Base-by-base conservation (phyloP, 1,140 invertebrate species). In the Wiebesia pumilae region DNA sequence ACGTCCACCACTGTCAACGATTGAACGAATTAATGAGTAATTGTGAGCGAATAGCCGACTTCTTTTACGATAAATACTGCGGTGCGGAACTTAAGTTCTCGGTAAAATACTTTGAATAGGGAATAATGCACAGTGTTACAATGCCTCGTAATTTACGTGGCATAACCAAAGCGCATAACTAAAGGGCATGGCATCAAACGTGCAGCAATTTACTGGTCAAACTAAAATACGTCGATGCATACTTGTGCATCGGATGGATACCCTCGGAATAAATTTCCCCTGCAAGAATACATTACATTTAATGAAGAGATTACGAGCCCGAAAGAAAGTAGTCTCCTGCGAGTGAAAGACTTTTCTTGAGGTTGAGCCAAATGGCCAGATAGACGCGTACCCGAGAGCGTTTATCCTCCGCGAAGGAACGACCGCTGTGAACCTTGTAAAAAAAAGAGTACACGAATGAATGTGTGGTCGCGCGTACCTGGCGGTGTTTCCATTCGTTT, bases 271-370 rank as follows among this genome's bases (percentile, higher is more conserved):
- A 51, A 51, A 78, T 78, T 78, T 78, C 43, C 12, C 54, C 24
- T 10, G 78, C 30, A 16, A 19, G n/a, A 80, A 24, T 30, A 9
- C 62, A 51, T n/a, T 43, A 43, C 10, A n/a, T 9, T 51, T 75
- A 27, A 21, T 0, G 3, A 75, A 75, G 4, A 75, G 43, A 75
- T 40, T 24, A 75, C 7, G 21, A 33, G 19, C 14, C 27, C 19
- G 27, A 16, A 47, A n/a, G 27, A 47, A 0, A 58, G 38, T 47
- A 54, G 51, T 80, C 16, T 80, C n/a, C 33, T 27, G 7, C 21
- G 24, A 79, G 47, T 35, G 40, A 80, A 80, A 80, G 54, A 38
- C 33, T 80, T 80, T 80, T 30, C 30, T 80, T 38, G 38, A 33
- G 27, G 27, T 27, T 62, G 0, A 62, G 19, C 4, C 4, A 62